These are phyloP conservation scores for Nasonia longicornis DNA, from an alignment of 1,140 invertebrate genomes.

Conservation along the genomic window DNA sequence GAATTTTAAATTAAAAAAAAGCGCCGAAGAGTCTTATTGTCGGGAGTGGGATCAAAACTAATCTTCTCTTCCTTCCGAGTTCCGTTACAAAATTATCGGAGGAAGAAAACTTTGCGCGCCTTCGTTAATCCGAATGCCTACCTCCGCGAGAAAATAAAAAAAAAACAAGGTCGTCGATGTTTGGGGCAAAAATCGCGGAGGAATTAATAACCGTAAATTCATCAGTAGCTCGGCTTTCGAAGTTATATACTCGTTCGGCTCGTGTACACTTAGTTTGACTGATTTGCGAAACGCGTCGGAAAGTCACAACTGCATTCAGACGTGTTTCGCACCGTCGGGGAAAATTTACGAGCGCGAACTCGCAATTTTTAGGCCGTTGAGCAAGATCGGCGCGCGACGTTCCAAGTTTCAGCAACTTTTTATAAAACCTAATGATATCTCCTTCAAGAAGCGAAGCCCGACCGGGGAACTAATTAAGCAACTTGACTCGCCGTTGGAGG, in stretches of 20 bases:
- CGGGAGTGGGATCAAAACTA: slow-evolving; percentile 25
- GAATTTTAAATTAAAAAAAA: slow-evolving; percentile 33
- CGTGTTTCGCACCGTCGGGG: not conserved
- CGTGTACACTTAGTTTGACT: not conserved
- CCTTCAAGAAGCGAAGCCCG: not conserved
- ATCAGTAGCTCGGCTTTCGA: not conserved
- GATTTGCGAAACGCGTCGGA: not conserved
- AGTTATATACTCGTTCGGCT: not conserved
- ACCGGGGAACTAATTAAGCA: not conserved
- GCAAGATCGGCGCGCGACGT: not conserved
- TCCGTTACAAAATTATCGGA: slow-evolving; percentile 3
- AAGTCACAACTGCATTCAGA: not conserved
- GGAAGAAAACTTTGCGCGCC: not conserved
- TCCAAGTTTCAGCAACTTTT: slow-evolving; percentile 1
- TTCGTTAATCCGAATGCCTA: slow-evolving; percentile 11
- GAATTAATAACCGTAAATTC: not conserved
- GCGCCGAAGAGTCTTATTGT: not conserved
- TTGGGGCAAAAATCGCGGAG: not conserved
- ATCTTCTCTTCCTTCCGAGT: slow-evolving; percentile 9
- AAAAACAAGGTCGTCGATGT: too few species aligned
- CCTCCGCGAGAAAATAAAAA: too few species aligned
- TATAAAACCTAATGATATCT: not conserved
- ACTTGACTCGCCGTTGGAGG: not conserved
- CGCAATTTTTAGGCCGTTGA: not conserved
- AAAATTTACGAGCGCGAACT: not conserved